Evolutionary conservation across 2,113 vertebrate species (phyloP).

Genomic region (Colaptes auratus): DNA sequence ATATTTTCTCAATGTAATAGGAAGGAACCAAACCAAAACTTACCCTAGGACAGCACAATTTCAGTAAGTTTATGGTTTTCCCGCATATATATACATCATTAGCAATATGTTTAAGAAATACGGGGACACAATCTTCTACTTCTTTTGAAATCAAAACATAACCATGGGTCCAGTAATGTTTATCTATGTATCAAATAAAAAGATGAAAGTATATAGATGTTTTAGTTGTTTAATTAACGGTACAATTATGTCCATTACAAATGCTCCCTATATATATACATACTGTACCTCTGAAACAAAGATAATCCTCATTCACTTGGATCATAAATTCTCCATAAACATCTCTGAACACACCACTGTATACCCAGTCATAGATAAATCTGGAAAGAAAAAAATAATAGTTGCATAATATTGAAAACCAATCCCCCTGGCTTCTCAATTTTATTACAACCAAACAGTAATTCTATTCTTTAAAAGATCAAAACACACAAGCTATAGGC

Average conservation of each 20-base stretch:
- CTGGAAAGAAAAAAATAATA: constrained; percentile 63
- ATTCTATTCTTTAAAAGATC: background rate
- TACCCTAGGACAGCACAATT: constrained; percentile 95
- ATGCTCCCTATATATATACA: background rate
- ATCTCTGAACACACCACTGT: constrained; percentile 93
- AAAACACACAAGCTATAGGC: background rate
- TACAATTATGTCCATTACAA: background rate
- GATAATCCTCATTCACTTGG: constrained; percentile 94
- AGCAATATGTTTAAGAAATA: constrained; percentile 91
- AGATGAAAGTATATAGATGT: background rate
- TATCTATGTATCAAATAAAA: constrained; percentile 78
- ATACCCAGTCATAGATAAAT: constrained; percentile 99
- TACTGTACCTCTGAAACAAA: constrained; percentile 89
- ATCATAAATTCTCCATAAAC: constrained; percentile 97
- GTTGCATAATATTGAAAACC: background rate
- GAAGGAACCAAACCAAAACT: constrained; percentile 21
- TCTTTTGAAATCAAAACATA: constrained; percentile 93
- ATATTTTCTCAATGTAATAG: background rate
- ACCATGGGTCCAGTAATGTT: constrained; percentile 94
- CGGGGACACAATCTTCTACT: constrained; percentile 92
- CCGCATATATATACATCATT: constrained; percentile 95
- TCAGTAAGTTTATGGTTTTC: constrained; percentile 96
- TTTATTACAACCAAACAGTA: background rate
- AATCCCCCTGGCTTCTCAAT: background rate
- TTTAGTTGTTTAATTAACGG: background rate